Conservation (phyloP, 2,113 vertebrate genomes). For the Clinocottus analis region DNA sequence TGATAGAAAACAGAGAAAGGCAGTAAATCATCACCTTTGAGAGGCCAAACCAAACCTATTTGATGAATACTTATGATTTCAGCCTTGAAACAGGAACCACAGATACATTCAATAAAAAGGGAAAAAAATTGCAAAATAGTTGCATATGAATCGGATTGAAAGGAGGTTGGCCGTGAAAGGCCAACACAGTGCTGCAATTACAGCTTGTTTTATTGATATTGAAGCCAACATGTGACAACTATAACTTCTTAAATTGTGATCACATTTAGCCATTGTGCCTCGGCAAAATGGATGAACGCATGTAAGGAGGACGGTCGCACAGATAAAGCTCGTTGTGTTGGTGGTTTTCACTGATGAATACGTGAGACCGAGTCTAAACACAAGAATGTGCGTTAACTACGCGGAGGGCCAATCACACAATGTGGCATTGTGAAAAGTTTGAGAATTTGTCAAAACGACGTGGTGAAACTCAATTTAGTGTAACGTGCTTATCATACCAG, state of each 20-base stretch:
- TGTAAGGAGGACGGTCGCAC: not conserved
- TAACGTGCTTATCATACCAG: not conserved
- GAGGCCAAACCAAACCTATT: not conserved
- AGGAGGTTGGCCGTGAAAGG: not conserved
- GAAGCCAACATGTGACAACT: conserved; percentile 7
- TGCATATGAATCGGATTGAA: conserved; percentile 13
- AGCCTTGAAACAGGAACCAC: not conserved
- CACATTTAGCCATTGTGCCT: not conserved
- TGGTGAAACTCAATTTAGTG: not conserved
- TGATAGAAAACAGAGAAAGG: not conserved
- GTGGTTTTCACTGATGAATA: not conserved
- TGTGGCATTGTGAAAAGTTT: not conserved
- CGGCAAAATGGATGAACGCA: not conserved
- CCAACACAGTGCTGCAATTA: not conserved
- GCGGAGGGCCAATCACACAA: not conserved
- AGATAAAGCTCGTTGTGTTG: not conserved
- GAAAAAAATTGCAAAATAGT: not conserved
- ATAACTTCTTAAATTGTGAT: not conserved
- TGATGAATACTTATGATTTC: not conserved
- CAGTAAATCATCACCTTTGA: not conserved
- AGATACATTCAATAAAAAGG: not conserved
- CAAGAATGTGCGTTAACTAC: not conserved
- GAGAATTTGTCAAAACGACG: conserved; percentile 2
- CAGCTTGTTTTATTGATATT: not conserved
- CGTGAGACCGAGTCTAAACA: not conserved